Conservation (phyloP, 2,888 invertebrate genomes). For the Heliconius hortense region DNA sequence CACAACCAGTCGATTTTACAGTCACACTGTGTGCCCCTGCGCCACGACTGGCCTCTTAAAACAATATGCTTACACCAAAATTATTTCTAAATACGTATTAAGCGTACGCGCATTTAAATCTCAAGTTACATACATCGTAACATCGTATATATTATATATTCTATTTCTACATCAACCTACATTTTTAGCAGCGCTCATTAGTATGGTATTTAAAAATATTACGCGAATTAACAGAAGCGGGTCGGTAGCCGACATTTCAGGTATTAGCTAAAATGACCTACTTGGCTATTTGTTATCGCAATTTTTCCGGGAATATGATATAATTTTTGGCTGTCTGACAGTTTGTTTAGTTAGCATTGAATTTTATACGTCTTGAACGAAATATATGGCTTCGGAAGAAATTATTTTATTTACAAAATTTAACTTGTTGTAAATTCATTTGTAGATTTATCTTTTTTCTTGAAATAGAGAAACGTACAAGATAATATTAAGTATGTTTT, state of each 20-base stretch:
- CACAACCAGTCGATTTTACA: too few species aligned
- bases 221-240: constrained; percentile 54
- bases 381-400: not conserved
- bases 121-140: not conserved
- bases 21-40: too few species aligned
- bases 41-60: too few species aligned
- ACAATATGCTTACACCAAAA: not conserved
- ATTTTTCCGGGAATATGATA: constrained; percentile 9
- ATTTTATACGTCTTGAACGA: not conserved
- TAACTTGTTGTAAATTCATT: not conserved
- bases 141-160: constrained; percentile 19
- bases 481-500: not conserved
- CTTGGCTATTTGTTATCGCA: constrained; percentile 7
- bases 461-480: not conserved
- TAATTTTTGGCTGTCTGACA: not conserved
- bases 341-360: constrained; percentile 7
- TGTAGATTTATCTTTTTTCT: not conserved
- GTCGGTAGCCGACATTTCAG: constrained; percentile 57
- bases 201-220: constrained; percentile 56
- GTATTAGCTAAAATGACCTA: constrained; percentile 26
- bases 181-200: constrained; percentile 54
- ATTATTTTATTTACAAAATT: not conserved
- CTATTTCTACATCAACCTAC: constrained; percentile 57
- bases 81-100: not conserved
- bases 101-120: not conserved